phyloP scores from a whole-genome alignment of 2,797 vertebrate genomes.

The Sparidentex hasta region DNA sequence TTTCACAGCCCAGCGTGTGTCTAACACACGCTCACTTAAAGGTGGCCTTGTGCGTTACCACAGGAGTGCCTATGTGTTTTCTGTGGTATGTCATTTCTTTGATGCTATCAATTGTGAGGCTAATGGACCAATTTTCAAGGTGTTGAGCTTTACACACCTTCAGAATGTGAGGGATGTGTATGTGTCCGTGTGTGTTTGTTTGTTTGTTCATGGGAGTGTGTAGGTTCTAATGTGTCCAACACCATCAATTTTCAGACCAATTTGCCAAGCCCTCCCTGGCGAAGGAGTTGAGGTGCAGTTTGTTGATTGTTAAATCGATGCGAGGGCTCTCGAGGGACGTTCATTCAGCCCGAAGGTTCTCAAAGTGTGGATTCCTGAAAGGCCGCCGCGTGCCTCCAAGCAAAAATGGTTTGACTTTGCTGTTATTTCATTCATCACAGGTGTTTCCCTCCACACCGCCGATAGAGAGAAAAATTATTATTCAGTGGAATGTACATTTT shows the following conservation, averaged over 20 bases:
- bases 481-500: constrained; percentile 6
- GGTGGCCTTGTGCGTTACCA: constrained; percentile 36
- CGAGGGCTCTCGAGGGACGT: constrained; percentile 34
- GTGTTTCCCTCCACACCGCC: not conserved
- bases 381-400: constrained; percentile 15
- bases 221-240: constrained; percentile 45
- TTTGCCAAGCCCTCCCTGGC: constrained; percentile 42
- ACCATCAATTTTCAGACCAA: constrained; percentile 65
- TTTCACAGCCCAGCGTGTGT: constrained; percentile 66
- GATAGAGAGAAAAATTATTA: not conserved
- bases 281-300: constrained; percentile 45
- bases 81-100: constrained; percentile 21
- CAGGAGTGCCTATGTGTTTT: constrained; percentile 28
- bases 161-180: constrained; percentile 24
- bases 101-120: constrained; percentile 59
- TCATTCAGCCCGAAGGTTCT: constrained; percentile 32
- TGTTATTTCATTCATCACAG: constrained; percentile 18
- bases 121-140: constrained; percentile 68
- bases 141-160: constrained; percentile 36
- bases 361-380: constrained; percentile 29
- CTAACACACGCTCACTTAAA: constrained; percentile 58
- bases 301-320: constrained; percentile 74
- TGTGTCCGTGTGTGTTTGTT: not conserved
- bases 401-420: constrained; percentile 32
- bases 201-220: constrained; percentile 30